Percentiles rank a stretch among this genome's conserved stretches.
phyloP scores from a whole-genome alignment of 1,140 invertebrate genomes.

The Colletes latitarsis region DNA sequence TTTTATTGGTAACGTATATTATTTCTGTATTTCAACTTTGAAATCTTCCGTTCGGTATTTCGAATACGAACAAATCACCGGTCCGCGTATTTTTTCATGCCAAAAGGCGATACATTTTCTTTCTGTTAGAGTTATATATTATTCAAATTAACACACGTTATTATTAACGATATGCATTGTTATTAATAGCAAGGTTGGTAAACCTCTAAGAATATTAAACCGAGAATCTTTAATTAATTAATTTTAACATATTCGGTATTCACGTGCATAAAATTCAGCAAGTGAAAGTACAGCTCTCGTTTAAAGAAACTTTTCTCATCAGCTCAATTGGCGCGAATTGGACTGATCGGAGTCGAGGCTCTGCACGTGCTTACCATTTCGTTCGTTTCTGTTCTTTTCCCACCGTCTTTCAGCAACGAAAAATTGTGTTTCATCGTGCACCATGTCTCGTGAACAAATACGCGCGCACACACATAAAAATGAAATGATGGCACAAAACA shows the following conservation, averaged over 20 bases:
- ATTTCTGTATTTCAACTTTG: not conserved
- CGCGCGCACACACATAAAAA: not conserved
- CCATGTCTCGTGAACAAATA: not conserved
- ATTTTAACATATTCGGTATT: too few species aligned
- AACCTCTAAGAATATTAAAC: too few species aligned
- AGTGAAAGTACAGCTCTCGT: not conserved
- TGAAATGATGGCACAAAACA: not conserved
- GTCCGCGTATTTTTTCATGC: not conserved
- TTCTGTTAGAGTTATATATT: not conserved
- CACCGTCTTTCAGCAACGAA: not conserved
- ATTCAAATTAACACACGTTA: not conserved
- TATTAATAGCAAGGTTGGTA: not conserved
- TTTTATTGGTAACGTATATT: too few species aligned
- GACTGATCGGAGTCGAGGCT: not conserved
- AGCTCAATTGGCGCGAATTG: conserved; percentile 18
- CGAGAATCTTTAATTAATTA: too few species aligned
- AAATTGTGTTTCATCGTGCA: too few species aligned
- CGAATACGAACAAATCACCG: not conserved
- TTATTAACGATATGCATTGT: not conserved
- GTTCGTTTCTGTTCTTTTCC: not conserved
- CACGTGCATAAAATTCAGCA: not conserved
- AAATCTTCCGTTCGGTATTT: not conserved
- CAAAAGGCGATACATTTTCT: not conserved
- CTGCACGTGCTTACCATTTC: not conserved
- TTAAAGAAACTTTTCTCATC: not conserved